Evolutionary conservation across 2,888 invertebrate genomes (phyloP), one percentile per base, ranked within the genome.

Genomic region (Ischnus inquisitorius): DNA sequence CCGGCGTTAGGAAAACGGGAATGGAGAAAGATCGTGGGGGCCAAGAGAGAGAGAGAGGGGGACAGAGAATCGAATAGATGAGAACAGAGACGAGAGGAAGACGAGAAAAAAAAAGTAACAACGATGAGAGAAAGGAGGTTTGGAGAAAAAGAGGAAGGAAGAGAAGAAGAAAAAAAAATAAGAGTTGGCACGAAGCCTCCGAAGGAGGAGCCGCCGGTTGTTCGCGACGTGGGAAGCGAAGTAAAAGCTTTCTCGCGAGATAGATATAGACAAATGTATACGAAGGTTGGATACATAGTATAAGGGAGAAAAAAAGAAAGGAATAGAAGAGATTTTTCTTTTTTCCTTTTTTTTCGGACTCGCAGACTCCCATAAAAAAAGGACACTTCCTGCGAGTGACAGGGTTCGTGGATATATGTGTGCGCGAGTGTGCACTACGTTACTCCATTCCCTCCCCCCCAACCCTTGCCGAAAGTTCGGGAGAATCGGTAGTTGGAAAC

Each of bases 201-300:
- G 77, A 75, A 82, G 78, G 79, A 79, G 76, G 41, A 79, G 76
- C 41, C 75, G 12, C 54, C 19, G 51, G 51, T 67, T 69, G 69
- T 77, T 77, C 60, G 69, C 77, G 72, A 83, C 83, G 83, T 83
- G 83, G 83, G 83, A 83, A 83, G 68, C 83, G 68, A 77, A 83
- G 77, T 83, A 80, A 83, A 83, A 83, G 39, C 80, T 80, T 80
- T 79, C 77, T 77, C 67, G 67, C 72, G 43, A 65, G 71, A 48
- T 64, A 48, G 71, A 62, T 57, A 41, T 78, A 82, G 75, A 82
- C 72, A 60, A 67, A 68, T 54, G 48, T 64, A 43, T 25, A 25
- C 43, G 72, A 60, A 14, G 25, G 60, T 22, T 60, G n/a, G 28
- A 60, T 28, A 19, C 57, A 14, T 25, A 22, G 19, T 22, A 10